Conservation (phyloP, 2,888 invertebrate species). For the Mythimna lalbum region DNA sequence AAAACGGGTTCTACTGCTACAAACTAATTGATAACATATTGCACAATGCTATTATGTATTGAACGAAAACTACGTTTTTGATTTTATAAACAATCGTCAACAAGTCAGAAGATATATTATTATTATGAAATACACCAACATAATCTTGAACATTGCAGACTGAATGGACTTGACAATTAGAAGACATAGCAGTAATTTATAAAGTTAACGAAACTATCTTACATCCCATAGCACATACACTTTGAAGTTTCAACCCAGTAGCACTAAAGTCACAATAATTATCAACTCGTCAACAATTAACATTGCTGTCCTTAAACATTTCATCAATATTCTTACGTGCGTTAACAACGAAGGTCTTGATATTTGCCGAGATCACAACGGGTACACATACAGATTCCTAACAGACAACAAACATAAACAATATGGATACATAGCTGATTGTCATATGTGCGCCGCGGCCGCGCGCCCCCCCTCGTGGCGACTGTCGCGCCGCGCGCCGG, state of each 20-base stretch:
- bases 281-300: conserved; percentile 16
- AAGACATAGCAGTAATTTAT: neutral
- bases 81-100: too few relatives aligned
- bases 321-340: conserved; percentile 4
- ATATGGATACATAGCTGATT: conserved; percentile 60
- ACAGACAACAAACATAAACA: conserved; percentile 62
- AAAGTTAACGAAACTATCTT: neutral
- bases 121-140: neutral
- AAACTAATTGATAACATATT: neutral
- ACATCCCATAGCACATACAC: conserved; percentile 4
- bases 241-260: conserved; percentile 3
- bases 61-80: neutral
- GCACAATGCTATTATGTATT: neutral
- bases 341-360: conserved; percentile 29
- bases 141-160: too few relatives aligned
- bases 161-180: neutral
- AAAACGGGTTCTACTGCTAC: neutral
- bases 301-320: conserved; percentile 19
- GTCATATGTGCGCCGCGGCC: conserved; percentile 65
- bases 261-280: conserved; percentile 40
- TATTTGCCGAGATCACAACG: conserved; percentile 48
- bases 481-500: conserved; percentile 66
- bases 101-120: too few relatives aligned
- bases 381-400: conserved; percentile 56
- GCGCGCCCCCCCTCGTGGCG: conserved; percentile 68